Evolutionary conservation across 2,113 vertebrate genomes (phyloP).

Genomic region (Podarcis muralis): DNA sequence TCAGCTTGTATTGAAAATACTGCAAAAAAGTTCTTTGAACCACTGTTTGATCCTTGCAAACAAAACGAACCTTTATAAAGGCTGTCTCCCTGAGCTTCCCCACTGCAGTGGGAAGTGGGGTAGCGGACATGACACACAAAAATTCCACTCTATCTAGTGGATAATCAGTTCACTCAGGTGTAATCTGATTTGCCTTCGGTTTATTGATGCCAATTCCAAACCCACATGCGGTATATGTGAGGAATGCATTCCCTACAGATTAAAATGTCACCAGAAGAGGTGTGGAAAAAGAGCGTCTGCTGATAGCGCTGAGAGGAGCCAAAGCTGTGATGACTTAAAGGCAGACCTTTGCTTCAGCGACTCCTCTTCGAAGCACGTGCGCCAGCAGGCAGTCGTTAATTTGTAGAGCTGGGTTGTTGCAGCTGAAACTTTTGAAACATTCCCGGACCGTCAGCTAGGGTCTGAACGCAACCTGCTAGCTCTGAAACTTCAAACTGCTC

Average conservation of each 20-base stretch:
- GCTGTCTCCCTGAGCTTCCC: no score
- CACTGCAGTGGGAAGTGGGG: neutral
- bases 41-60: neutral
- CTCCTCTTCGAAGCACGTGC: neutral
- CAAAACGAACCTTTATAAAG: neutral
- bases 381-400: neutral
- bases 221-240: neutral
- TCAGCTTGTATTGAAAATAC: neutral
- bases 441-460: neutral
- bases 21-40: neutral
- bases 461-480: neutral
- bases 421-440: neutral
- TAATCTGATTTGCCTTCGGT: constrained; percentile 1
- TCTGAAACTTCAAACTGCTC: neutral
- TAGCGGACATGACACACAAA: neutral
- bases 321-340: constrained; percentile 13
- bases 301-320: constrained; percentile 59
- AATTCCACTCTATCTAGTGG: neutral
- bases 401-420: neutral
- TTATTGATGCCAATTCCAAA: neutral
- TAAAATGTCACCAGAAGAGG: constrained; percentile 45
- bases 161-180: neutral
- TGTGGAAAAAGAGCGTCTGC: constrained; percentile 46
- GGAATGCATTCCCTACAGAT: constrained; percentile 27
- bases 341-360: neutral